Conservation (phyloP, 2,797 vertebrate genomes). For the Alosa sapidissima region DNA sequence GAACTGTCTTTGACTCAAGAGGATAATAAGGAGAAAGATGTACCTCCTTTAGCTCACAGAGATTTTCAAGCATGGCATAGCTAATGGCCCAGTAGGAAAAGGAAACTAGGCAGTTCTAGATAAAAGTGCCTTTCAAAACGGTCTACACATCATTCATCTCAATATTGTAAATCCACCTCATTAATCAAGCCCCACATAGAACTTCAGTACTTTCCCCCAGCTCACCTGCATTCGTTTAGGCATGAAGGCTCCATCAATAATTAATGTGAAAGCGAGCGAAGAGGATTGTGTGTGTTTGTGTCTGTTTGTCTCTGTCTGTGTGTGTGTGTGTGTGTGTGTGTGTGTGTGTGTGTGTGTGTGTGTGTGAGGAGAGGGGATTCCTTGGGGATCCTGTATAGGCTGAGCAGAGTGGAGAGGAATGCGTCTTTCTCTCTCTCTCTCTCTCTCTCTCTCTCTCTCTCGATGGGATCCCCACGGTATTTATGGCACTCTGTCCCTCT, state of each 20-base stretch:
- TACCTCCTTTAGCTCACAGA: background rate
- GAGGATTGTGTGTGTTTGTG: background rate
- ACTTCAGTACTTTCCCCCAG: background rate
- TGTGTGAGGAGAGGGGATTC: background rate
- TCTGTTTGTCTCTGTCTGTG: constrained; percentile 17
- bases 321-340: too few species aligned
- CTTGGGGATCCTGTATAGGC: background rate
- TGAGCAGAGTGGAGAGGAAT: background rate
- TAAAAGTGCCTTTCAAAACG: background rate
- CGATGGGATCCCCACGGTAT: background rate
- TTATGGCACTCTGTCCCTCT: background rate
- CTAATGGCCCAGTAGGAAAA: background rate
- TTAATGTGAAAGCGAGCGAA: constrained; percentile 23
- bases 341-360: constrained; percentile 21
- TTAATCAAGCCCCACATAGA: background rate
- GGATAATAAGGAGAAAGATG: background rate
- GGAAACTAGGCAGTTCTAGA: background rate
- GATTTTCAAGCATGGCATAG: background rate
- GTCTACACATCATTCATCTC: background rate
- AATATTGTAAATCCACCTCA: background rate
- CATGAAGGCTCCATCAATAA: constrained; percentile 39
- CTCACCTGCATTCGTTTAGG: constrained; percentile 17
- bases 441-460: background rate
- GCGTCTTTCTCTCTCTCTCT: constrained; percentile 12
- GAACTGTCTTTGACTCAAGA: background rate